Evolutionary conservation across 1,140 invertebrate species (phyloP), one percentile per base, ranked within the genome.

Genomic region (Rhysida immarginata): DNA sequence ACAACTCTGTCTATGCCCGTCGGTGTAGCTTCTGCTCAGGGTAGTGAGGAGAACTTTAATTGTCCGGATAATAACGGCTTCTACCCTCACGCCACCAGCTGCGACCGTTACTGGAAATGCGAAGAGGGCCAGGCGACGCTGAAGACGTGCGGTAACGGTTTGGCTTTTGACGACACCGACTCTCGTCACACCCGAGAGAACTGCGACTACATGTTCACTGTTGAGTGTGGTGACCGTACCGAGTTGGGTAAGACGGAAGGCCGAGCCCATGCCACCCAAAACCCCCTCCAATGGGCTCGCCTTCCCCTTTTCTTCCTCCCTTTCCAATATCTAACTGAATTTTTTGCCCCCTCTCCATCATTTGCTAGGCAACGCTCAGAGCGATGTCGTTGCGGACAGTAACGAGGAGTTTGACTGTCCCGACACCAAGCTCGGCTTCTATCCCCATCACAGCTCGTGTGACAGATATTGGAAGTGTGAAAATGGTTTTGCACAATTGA

Each of bases 381-480:
- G 50, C 59, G 59, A 45, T 58, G 26, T 59, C 60, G 55, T 18
- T 54, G 27, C 53, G 51, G 25, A 58, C 49, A 8, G 35, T 16
- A 81, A 78, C n/a, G n/a, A n/a, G n/a, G n/a, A 75, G 62, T 94
- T 92, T 79, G 87, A 91, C 77, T 95, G 90, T 68, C 89, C 89
- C 3, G 87, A 94, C 67, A 25, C 13, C 24, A 88, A 92, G 69
- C 93, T 88, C 66, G 91, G 91, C 8, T 94, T 92, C 75, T 94
- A 87, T 87, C 57, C 90, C 89, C 71, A 83, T 83, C 64, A 72
- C 75, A 58, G 60, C 26, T 87, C 85, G 23, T 95, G 91, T 69
- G 91, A 95, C 74, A 94, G 94, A 73, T 95, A 94, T 71, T 94
- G 86, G 85, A 90, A 92, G 67, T 95, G 90, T 69, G 88, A 93